phyloP scores from a whole-genome alignment of 1,140 invertebrate genomes.

The Drosophila yakuba region DNA sequence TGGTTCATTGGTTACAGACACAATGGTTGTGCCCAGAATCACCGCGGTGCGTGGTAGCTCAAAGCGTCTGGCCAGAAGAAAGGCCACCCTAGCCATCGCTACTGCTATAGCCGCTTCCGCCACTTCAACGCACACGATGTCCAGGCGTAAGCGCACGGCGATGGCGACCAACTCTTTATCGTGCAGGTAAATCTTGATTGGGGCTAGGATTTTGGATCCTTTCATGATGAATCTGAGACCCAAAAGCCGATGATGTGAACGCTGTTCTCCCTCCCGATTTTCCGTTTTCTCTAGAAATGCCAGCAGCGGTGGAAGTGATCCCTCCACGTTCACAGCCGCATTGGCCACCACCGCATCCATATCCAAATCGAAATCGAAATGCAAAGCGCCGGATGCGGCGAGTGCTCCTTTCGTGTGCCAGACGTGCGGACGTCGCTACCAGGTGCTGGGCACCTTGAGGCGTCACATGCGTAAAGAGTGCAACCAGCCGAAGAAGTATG shows the following conservation, averaged over 20 bases:
- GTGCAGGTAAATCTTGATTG: constrained; percentile 66
- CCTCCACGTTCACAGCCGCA: constrained; percentile 1
- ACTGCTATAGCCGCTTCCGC: constrained; percentile 4
- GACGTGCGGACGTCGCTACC: constrained; percentile 86
- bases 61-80: constrained; percentile 61
- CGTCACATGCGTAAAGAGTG: constrained; percentile 86
- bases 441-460: constrained; percentile 86
- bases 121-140: constrained; percentile 43
- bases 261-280: constrained; percentile 12
- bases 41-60: constrained; percentile 46
- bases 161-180: constrained; percentile 14
- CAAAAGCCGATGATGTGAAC: constrained; percentile 4
- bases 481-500: constrained; percentile 86
- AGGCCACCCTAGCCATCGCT: constrained; percentile 19
- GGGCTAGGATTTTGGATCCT: background rate
- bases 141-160: constrained; percentile 59
- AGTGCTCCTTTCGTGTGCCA: constrained; percentile 85
- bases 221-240: background rate
- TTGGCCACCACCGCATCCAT: constrained; percentile 5
- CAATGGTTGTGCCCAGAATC: constrained; percentile 47
- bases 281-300: constrained; percentile 38
- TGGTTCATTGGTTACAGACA: constrained; percentile 24
- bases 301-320: constrained; percentile 17
- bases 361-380: constrained; percentile 9
- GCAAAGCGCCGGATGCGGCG: constrained; percentile 15